Evolutionary conservation across 2,797 vertebrate species (phyloP).

Genomic region (Enteromius mattozi): DNA sequence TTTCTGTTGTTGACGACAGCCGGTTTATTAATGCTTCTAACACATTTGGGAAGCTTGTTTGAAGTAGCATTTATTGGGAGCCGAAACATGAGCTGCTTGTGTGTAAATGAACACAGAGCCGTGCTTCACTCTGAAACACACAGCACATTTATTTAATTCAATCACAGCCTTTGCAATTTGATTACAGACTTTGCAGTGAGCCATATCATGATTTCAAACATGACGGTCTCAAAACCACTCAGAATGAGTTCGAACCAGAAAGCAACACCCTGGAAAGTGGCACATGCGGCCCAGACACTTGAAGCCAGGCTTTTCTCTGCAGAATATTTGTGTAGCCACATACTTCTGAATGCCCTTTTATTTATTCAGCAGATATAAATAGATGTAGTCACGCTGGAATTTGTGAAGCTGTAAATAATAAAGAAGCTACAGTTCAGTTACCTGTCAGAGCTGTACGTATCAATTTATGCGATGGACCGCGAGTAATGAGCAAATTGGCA

Average conservation of each 20-base stretch:
- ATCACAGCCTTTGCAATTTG: not conserved
- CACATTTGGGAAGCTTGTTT: not conserved
- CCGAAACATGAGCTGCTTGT: not conserved
- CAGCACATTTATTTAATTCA: not conserved
- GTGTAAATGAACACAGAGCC: not conserved
- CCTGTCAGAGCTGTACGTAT: slow-evolving; percentile 3
- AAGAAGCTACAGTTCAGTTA: slow-evolving; percentile 14
- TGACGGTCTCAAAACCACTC: not conserved
- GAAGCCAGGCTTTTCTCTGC: not conserved
- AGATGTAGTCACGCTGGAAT: not conserved
- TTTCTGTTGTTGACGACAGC: not conserved
- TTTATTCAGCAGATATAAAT: slow-evolving; percentile 31
- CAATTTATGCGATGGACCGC: slow-evolving; percentile 10
- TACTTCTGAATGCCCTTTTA: slow-evolving; percentile 13
- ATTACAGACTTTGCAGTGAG: not conserved
- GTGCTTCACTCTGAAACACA: not conserved
- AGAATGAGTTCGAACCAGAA: not conserved
- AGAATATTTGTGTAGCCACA: not conserved
- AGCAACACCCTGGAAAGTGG: not conserved
- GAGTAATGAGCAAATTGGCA: slow-evolving; percentile 18
- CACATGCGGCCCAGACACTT: not conserved
- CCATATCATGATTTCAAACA: not conserved
- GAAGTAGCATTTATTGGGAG: not conserved
- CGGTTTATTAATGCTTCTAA: not conserved
- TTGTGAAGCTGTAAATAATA: slow-evolving; percentile 8